Conservation (phyloP, 1,140 invertebrate species). For the Myzus persicae region DNA sequence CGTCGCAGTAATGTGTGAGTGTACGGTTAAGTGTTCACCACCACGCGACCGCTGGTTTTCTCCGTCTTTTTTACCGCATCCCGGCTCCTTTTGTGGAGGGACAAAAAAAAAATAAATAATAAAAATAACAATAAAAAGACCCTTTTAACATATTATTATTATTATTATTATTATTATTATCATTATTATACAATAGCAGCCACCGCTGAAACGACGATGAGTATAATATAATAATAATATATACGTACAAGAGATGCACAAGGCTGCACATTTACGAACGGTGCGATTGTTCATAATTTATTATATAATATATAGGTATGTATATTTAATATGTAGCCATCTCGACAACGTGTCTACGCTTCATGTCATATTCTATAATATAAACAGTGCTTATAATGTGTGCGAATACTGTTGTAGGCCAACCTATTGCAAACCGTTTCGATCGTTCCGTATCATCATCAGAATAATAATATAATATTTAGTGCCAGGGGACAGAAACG, state of each 20-base stretch:
- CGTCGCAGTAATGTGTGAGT: background rate
- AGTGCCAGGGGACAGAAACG: background rate
- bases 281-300: background rate
- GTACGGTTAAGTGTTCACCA: background rate
- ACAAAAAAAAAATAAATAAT: background rate
- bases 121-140: constrained; percentile 18
- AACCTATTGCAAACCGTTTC: background rate
- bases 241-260: background rate
- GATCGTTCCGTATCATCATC: background rate
- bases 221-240: background rate
- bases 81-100: background rate
- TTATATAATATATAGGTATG: background rate
- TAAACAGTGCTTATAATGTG: background rate
- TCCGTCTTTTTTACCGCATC: background rate
- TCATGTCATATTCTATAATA: background rate
- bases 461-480: background rate
- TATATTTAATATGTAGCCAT: background rate
- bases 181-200: background rate
- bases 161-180: background rate
- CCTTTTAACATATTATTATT: constrained; percentile 17
- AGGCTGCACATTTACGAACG: background rate
- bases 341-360: background rate
- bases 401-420: background rate
- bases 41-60: background rate
- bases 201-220: background rate